These are phyloP conservation scores for Aviceda cuculoides DNA, from an alignment of 2,797 vertebrate species.

Conservation along the genomic window DNA sequence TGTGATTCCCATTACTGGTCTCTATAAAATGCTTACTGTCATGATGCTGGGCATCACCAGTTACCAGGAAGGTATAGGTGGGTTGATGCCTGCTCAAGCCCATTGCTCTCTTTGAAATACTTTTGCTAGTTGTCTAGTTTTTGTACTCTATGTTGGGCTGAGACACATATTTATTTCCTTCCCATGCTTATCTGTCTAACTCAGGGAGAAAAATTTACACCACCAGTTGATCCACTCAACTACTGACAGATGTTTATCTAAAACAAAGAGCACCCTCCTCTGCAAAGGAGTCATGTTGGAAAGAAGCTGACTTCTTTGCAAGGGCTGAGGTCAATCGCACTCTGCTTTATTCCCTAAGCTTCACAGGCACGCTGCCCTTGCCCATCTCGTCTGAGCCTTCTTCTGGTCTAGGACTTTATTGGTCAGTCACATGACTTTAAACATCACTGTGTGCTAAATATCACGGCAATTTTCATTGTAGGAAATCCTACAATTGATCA, in stretches of 20 bases:
- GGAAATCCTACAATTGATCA: background rate
- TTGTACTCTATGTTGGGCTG: background rate
- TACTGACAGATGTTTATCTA: background rate
- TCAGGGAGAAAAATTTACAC: background rate
- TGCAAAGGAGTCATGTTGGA: background rate
- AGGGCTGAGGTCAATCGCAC: background rate
- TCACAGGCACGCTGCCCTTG: background rate
- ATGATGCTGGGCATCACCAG: background rate
- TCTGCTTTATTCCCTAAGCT: background rate
- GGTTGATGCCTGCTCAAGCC: background rate
- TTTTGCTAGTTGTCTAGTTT: background rate
- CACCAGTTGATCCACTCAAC: background rate
- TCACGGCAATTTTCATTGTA: background rate
- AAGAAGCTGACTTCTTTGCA: background rate
- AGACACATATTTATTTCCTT: background rate
- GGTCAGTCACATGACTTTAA: background rate
- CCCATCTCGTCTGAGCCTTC: background rate
- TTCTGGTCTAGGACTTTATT: background rate
- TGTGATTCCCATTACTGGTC: background rate
- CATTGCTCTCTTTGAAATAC: background rate
- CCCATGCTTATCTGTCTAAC: background rate
- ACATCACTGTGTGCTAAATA: background rate
- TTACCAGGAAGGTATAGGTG: background rate
- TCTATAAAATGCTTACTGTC: background rate
- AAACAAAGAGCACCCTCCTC: background rate